Conservation (phyloP, 1,140 invertebrate species). For the Melitaea cinxia region DNA sequence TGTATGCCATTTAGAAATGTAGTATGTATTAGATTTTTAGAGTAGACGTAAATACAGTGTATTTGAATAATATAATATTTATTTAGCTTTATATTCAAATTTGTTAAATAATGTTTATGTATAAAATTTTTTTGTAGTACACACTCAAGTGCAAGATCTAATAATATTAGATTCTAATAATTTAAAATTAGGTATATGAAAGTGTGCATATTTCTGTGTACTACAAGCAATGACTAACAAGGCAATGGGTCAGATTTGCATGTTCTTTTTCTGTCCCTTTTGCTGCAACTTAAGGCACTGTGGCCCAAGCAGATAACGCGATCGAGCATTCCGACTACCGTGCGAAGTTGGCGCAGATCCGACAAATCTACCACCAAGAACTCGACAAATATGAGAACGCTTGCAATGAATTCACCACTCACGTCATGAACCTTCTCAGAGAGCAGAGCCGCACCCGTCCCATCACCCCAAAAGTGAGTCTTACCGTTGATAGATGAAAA, state of each 20-base stretch:
- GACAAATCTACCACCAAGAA: constrained; percentile 99
- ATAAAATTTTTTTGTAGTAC: too few species aligned
- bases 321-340: constrained; percentile 99
- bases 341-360: constrained; percentile 99
- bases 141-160: too few species aligned
- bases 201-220: not conserved
- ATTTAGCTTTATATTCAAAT: too few species aligned
- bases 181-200: too few species aligned
- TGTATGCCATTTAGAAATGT: too few species aligned
- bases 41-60: too few species aligned
- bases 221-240: constrained; percentile 15
- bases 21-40: too few species aligned
- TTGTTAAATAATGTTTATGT: too few species aligned
- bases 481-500: too few species aligned
- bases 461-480: constrained; percentile 89
- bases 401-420: constrained; percentile 99
- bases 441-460: constrained; percentile 98
- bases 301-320: constrained; percentile 93
- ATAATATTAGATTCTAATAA: too few species aligned
- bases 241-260: constrained; percentile 49
- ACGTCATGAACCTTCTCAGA: constrained; percentile 98
- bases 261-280: constrained; percentile 60
- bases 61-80: too few species aligned
- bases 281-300: constrained; percentile 69
- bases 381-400: constrained; percentile 99